phyloP scores from a whole-genome alignment of 2,113 vertebrate species.

The Oophaga pumilio region DNA sequence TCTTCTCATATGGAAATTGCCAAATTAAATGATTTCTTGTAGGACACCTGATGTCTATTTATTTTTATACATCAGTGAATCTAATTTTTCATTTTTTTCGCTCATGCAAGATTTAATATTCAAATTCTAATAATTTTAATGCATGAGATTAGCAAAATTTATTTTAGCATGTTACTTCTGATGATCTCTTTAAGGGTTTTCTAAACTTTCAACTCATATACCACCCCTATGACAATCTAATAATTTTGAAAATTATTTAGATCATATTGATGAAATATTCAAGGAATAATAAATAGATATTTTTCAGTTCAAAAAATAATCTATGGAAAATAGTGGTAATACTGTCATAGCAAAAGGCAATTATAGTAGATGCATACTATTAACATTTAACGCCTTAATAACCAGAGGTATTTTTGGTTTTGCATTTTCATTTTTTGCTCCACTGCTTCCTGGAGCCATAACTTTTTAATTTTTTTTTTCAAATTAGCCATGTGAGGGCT shows the following conservation, averaged over 20 bases:
- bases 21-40: constrained; percentile 35
- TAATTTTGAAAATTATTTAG: background rate
- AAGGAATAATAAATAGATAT: background rate
- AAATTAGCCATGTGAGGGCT: no score
- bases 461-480: no score
- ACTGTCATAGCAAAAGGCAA: no score
- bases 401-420: no score
- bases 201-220: background rate
- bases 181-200: background rate
- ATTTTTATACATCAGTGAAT: background rate
- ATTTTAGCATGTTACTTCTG: background rate
- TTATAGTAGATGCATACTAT: no score
- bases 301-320: no score
- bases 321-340: no score
- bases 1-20: constrained; percentile 45
- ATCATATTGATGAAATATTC: background rate
- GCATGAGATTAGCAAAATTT: background rate
- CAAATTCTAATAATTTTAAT: background rate
- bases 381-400: no score
- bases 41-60: constrained; percentile 32
- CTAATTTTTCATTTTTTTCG: background rate
- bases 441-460: no score
- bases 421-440: no score
- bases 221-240: background rate
- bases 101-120: background rate